Percentiles rank a stretch among this genome's conserved stretches.
Conservation (phyloP, 2,888 invertebrate genomes). For the Thymelicus lineola region DNA sequence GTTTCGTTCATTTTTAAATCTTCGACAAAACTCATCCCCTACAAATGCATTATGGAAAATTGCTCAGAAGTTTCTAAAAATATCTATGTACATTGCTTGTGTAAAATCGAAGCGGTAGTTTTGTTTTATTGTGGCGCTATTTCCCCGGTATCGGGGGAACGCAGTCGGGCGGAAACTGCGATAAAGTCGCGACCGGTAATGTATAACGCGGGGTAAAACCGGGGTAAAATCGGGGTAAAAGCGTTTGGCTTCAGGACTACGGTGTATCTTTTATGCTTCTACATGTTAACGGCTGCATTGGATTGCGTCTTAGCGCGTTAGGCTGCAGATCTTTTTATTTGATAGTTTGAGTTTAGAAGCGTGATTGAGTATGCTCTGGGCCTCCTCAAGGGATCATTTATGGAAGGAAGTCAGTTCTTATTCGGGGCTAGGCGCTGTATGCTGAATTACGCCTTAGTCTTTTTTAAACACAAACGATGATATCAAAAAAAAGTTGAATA, state of each 20-base stretch:
- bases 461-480: too few relatives aligned
- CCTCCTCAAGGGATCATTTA: too few relatives aligned
- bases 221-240: constrained; percentile 41
- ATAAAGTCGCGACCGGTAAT: constrained; percentile 79
- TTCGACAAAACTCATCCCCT: too few relatives aligned
- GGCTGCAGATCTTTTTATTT: too few relatives aligned
- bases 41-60: neutral
- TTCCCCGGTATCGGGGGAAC: constrained; percentile 78
- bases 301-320: too few relatives aligned
- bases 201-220: constrained; percentile 62
- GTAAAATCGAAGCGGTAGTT: constrained; percentile 20
- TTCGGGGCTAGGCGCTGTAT: too few relatives aligned
- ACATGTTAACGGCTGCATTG: neutral
- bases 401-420: too few relatives aligned
- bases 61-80: constrained; percentile 6
- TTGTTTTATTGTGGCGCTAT: constrained; percentile 81
- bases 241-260: constrained; percentile 28
- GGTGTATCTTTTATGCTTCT: constrained; percentile 8
- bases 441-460: too few relatives aligned
- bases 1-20: too few relatives aligned
- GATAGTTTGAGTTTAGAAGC: too few relatives aligned
- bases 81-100: constrained; percentile 7
- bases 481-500: too few relatives aligned
- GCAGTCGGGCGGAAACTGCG: constrained; percentile 79
- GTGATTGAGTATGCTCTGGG: too few relatives aligned